Evolutionary conservation across 2,888 invertebrate species (phyloP), one percentile per base, ranked within the genome.

Genomic region (Hyposoter didymator): DNA sequence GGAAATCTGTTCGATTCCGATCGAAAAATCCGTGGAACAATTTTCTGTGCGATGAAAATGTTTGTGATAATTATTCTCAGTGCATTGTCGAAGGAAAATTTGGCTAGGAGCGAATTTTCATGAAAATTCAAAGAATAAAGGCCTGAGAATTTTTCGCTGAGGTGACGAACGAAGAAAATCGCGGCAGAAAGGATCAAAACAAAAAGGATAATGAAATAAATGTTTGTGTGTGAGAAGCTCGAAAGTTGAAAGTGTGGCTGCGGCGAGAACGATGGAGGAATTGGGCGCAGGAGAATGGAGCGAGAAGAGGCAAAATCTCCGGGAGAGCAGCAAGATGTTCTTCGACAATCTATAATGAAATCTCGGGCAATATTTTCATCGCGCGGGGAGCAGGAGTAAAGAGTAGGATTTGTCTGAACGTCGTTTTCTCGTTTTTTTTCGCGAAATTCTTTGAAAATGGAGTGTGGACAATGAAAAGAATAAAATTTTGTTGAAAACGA

Each of bases 301-400:
- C n/a, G n/a, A 62, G 70, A 49, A 64, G 70, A 43, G 62, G 59
- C 43, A 82, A 81, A 73, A 72, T 45, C 66, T 82, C 49, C 70
- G 69, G 74, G 72, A 74, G 84, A 87, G 84, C 83, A 82, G 82
- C 78, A 86, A 80, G 82, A 73, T 82, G 76, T 84, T 80, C 73
- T 67, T 70, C 84, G 80, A 87, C 81, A 90, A 91, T 91, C 90
- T 90, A 89, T 91, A 91, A 90, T 91, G 89, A 91, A 91, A 91
- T 90, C 90, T 90, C 78, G 86, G 79, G 89, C 86, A 89, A 91
- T 91, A 91, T 90, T 91, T 91, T 90, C 89, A 89, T 90, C 88
- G 88, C 88, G 88, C 79, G 82, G 87, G 8, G 39, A 39, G 39
- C 39, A 70, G 85, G 84, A 81, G 87, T 78, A 47, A 49, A 72